Evolutionary conservation across 2,888 invertebrate genomes (phyloP).

Genomic region (Gisinianus flammeolus): DNA sequence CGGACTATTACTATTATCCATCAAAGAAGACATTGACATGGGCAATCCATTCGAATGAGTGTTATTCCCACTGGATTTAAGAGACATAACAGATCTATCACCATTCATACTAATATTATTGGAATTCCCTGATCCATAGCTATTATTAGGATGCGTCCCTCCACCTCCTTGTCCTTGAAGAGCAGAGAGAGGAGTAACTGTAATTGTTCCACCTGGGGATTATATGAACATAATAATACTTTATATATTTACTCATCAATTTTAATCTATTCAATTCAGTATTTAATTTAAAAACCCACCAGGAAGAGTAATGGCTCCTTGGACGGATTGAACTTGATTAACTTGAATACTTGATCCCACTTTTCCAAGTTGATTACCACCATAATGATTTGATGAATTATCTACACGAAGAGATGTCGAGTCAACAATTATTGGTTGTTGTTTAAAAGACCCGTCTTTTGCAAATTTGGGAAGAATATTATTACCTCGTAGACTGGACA

Average conservation of each 20-base stretch:
- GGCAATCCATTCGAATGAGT: conserved; percentile 44
- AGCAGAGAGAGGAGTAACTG: conserved; percentile 54
- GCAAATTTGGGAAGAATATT: conserved; percentile 28
- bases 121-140: background rate
- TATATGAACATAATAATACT: no score
- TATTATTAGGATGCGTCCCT: background rate
- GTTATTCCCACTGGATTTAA: conserved; percentile 16
- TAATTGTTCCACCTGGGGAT: conserved; percentile 55
- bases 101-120: conserved; percentile 19
- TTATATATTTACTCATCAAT: no score
- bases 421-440: conserved; percentile 47
- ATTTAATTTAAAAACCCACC: conserved; percentile 51
- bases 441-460: conserved; percentile 23
- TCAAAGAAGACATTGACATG: conserved; percentile 32
- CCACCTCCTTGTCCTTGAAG: conserved; percentile 3
- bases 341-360: conserved; percentile 36
- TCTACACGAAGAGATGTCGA: conserved; percentile 48
- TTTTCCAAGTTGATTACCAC: background rate
- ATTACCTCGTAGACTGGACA: conserved; percentile 1
- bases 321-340: conserved; percentile 48
- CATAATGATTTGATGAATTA: conserved; percentile 27
- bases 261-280: no score
- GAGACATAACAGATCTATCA: conserved; percentile 18
- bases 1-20: conserved; percentile 29
- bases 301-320: conserved; percentile 57